A percentile compares a stretch with the other conserved stretches of the same genome.
These are phyloP conservation scores for Contarinia nasturtii DNA, from an alignment of 1,140 invertebrate species.

Conservation along the genomic window DNA sequence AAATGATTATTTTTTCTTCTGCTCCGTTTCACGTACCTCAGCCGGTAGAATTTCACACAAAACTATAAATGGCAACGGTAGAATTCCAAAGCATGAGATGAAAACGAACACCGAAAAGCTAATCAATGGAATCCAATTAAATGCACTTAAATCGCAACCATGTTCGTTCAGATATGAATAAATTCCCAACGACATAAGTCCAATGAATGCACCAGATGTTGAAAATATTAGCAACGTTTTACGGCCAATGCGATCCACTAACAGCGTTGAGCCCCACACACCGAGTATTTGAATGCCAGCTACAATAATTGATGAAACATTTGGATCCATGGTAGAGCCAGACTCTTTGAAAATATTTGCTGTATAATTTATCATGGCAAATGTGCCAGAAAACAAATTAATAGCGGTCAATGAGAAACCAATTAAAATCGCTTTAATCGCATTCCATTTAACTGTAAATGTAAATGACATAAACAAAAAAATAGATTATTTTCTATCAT, in stretches of 20 bases:
- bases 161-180: neutral
- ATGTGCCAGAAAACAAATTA: slow-evolving; percentile 24
- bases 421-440: slow-evolving; percentile 9
- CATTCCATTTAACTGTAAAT: neutral
- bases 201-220: slow-evolving; percentile 8
- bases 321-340: slow-evolving; percentile 20
- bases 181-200: slow-evolving; percentile 1
- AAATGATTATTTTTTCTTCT: too few species aligned
- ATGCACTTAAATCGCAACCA: slow-evolving; percentile 1
- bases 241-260: slow-evolving; percentile 29
- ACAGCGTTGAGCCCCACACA: slow-evolving; percentile 14
- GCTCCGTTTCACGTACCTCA: neutral
- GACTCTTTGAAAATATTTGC: slow-evolving; percentile 24
- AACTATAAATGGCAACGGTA: slow-evolving; percentile 1
- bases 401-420: slow-evolving; percentile 28
- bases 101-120: neutral
- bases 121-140: neutral
- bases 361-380: slow-evolving; percentile 32
- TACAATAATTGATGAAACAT: slow-evolving; percentile 24
- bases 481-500: too few species aligned
- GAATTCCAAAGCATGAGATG: neutral
- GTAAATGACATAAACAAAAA: neutral
- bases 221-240: slow-evolving; percentile 23
- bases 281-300: slow-evolving; percentile 29
- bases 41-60: slow-evolving; percentile 1